Evolutionary conservation across 2,888 invertebrate species (phyloP).

Genomic region (Philhelius pedissequus): DNA sequence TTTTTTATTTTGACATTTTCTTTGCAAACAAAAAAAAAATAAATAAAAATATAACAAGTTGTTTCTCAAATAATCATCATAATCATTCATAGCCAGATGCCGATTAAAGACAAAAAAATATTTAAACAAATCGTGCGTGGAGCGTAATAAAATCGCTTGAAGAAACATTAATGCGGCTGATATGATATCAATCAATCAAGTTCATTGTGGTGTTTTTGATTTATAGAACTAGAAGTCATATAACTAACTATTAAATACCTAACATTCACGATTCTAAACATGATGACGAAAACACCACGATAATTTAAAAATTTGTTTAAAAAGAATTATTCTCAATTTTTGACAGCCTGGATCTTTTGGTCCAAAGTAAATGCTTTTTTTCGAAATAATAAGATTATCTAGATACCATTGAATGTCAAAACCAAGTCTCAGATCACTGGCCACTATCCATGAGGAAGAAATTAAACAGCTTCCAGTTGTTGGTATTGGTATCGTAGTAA

Average conservation of each 20-base stretch:
- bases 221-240: neutral
- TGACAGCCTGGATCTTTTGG: too few relatives aligned
- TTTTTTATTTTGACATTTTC: neutral
- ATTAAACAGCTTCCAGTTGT: too few relatives aligned
- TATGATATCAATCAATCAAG: slow-evolving; percentile 33
- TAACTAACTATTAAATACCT: slow-evolving; percentile 3
- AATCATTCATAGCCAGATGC: slow-evolving; percentile 19
- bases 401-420: too few relatives aligned
- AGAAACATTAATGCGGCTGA: slow-evolving; percentile 10
- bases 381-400: too few relatives aligned
- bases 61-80: slow-evolving; percentile 17
- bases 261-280: neutral
- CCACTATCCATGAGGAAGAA: too few relatives aligned
- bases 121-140: slow-evolving; percentile 39
- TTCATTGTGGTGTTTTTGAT: slow-evolving; percentile 12
- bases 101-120: neutral
- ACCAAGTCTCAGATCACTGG: too few relatives aligned
- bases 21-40: neutral
- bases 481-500: too few relatives aligned
- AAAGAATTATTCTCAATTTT: too few relatives aligned
- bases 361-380: too few relatives aligned
- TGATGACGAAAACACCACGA: neutral
- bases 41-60: neutral
- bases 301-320: too few relatives aligned
- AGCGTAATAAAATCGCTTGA: slow-evolving; percentile 40